Evolutionary conservation across 1,140 invertebrate genomes (phyloP), one percentile per base, ranked within the genome.

Genomic region (silkworm (Bombyx mori)): DNA sequence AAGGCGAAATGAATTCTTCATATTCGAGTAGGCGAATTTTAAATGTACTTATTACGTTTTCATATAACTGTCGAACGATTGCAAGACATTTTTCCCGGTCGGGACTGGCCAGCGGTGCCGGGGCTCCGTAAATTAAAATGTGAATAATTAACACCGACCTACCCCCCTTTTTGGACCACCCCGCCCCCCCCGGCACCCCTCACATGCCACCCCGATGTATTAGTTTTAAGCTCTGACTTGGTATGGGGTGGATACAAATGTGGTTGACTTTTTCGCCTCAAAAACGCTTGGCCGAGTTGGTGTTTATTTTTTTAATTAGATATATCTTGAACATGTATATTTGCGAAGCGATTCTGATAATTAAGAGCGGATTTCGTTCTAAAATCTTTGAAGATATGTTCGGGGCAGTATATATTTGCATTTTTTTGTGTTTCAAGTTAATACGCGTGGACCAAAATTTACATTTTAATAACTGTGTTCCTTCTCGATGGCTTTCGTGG

Each of bases 151-250:
- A 82, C 82, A 75, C 66, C 53, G 66, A 68, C 59, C 63, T 58
- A 51, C 61, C 68, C 63, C 42, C 70, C 61, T 50, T 54, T 49
- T n/a, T 56, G 56, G 56, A 18, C 56, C 64, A 22, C 56, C 44
- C 60, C 46, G 45, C 51, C 53, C 49, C 61, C 52, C 9, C 62
- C 43, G 63, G 62, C 60, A 61, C 55, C 52, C 61, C 62, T 64
- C 62, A 46, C 63, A 64, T 61, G 59, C 71, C 70, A 69, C 71
- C 76, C 76, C 73, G 77, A 80, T 82, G 81, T 84, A 84, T 84
- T 84, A 84, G 81, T 84, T 84, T 84, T 84, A 84, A 84, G 78
- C 81, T 84, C 68, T 65, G 75, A 78, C 77, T 81, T 77, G 75
- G 73, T 69, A 58, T 68, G 67, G 10, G 42, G 18, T 12, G 52